Percentiles rank a stretch among this genome's conserved stretches.
These are phyloP conservation scores for Chelonus formosanus DNA, from an alignment of 2,888 invertebrate species.

Conservation along the genomic window DNA sequence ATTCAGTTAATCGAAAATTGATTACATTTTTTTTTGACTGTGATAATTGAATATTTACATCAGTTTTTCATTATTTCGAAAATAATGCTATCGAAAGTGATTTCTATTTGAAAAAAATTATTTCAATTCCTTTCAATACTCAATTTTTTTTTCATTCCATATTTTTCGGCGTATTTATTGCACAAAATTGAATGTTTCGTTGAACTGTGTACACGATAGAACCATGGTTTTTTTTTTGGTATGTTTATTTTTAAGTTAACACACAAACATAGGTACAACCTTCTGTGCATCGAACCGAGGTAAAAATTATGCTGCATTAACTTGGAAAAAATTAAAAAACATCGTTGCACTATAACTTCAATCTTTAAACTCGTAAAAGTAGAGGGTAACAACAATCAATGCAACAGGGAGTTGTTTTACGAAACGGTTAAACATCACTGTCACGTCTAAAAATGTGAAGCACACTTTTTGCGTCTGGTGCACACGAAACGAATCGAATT, in stretches of 20 bases:
- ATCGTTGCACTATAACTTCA: not conserved
- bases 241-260: not conserved
- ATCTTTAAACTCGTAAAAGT: conserved; percentile 4
- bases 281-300: conserved; percentile 5
- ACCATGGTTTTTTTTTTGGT: not conserved
- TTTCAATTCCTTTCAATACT: too few relatives aligned
- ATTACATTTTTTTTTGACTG: not conserved
- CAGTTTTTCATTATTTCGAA: too few relatives aligned
- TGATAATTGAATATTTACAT: too few relatives aligned
- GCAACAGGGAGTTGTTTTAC: conserved; percentile 19
- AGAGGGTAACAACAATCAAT: conserved; percentile 22
- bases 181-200: too few relatives aligned
- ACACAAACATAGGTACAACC: too few relatives aligned
- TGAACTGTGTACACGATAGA: too few relatives aligned
- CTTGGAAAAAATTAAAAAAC: not conserved
- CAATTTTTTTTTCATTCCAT: too few relatives aligned
- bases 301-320: conserved; percentile 13
- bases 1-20: conserved; percentile 8
- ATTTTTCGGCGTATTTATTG: too few relatives aligned
- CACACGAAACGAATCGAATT: conserved; percentile 28
- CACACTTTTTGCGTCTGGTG: conserved; percentile 20
- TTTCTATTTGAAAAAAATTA: too few relatives aligned
- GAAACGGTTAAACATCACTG: conserved; percentile 2
- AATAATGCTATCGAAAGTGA: too few relatives aligned
- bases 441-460: conserved; percentile 24